phyloP scores from a whole-genome alignment of 2,113 vertebrate species.

The Morone saxatilis region DNA sequence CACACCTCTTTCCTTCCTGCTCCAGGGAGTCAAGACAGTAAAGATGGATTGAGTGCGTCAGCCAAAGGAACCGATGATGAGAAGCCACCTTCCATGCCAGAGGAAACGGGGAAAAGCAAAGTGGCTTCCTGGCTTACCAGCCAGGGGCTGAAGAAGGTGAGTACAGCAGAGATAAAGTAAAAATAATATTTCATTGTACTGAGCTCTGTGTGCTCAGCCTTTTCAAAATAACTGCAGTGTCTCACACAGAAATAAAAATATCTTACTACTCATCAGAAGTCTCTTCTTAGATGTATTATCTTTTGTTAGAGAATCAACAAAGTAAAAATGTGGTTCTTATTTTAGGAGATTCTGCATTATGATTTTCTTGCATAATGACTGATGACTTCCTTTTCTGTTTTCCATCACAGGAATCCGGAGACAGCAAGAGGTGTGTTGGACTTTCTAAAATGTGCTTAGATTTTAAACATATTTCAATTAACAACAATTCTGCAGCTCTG shows the following conservation, averaged over 20 bases:
- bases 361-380: neutral
- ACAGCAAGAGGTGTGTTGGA: conserved; percentile 75
- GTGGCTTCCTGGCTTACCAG: conserved; percentile 96
- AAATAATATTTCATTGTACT: neutral
- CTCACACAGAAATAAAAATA: neutral
- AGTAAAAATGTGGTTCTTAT: neutral
- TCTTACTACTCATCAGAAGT: neutral
- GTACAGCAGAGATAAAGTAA: conserved; percentile 43
- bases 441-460: conserved; percentile 52
- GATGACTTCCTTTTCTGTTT: conserved; percentile 12
- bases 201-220: neutral
- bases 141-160: conserved; percentile 81
- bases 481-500: neutral
- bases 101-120: conserved; percentile 95
- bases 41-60: conserved; percentile 81
- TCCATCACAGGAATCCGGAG: conserved; percentile 85
- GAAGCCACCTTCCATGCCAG: conserved; percentile 88
- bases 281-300: neutral
- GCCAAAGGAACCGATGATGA: conserved; percentile 80
- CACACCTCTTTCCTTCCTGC: conserved; percentile 2
- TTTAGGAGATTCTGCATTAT: neutral
- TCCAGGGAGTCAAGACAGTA: conserved; percentile 89
- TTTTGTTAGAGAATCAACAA: neutral
- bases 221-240: neutral
- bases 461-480: neutral